Base-by-base conservation (phyloP, 2,113 vertebrate species). In the Ivindomyrus marchei region DNA sequence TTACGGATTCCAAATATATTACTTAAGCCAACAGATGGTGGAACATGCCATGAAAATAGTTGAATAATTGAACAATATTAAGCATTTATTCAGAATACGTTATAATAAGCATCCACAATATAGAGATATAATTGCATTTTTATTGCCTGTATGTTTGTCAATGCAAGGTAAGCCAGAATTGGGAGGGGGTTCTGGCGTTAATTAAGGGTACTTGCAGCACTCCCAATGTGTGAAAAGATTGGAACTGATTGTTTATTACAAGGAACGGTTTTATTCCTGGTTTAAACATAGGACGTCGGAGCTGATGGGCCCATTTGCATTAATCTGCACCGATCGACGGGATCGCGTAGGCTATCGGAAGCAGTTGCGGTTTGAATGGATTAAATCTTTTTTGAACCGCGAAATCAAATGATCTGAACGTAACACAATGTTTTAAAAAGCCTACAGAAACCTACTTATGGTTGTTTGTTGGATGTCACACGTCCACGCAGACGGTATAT, bases 401-500 rank as follows among this genome's bases (percentile, higher is more conserved):
- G 80, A 89, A 92, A 85, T 70, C 58, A 88, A 46, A 11, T 58
- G 58, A 89, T 50, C 27, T 49, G 49, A 90, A 83, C 47, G 66
- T 46, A 89, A 85, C 45, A 85, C 45, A 52, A 85, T 17, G 58
- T n/a, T 80, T 42, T 80, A 42, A 84, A 77, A 88, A 77, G 31
- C 74, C 49, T 36, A 36, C 49, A 77, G 46, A 83, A 47, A 13
- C 27, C 85, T 53, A 36, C 36, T 74, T 88, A 88, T 88, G 39
- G 52, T 88, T 88, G 39, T 62, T 62, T 62, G 31, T 77, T 74
- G 53, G 45, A 24, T 88, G 58, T 91, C 31, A 91, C 88, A 58
- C 21, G n/a, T 86, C 31, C 56, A 66, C 85, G 88, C 88, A 74
- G 83, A 90, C 88, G 88, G 89, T 88, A 89, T 31, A 70, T 85